phyloP scores from a whole-genome alignment of 2,888 invertebrate genomes.

The Ramazzottius varieornatus region DNA sequence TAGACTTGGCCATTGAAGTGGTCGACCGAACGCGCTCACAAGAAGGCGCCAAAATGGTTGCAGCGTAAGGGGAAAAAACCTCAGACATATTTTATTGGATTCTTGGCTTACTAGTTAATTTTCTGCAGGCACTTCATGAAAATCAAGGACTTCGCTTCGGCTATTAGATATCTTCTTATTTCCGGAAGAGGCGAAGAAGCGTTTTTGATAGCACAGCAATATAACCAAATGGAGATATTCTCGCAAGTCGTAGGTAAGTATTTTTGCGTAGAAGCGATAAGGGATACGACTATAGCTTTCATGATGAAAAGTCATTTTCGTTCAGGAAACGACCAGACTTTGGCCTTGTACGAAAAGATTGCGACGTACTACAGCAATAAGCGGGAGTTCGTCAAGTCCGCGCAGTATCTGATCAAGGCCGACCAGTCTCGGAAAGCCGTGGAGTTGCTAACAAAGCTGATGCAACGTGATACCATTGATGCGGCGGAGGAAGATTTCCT shows the following conservation, averaged over 20 bases:
- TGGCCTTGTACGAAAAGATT: not conserved
- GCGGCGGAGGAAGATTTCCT: not conserved
- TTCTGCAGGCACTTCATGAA: not conserved
- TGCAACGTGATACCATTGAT: not conserved
- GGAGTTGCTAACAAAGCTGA: not conserved
- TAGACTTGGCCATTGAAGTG: not conserved
- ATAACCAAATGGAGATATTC: not conserved
- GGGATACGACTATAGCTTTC: not conserved
- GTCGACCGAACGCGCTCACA: not conserved
- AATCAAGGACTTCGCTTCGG: not conserved
- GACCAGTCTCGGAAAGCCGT: not conserved
- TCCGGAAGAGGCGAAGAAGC: not conserved
- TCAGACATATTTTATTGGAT: not conserved
- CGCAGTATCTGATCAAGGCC: not conserved
- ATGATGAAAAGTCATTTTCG: not conserved
- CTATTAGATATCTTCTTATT: not conserved
- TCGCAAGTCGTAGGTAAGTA: not conserved
- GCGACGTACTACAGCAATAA: not conserved
- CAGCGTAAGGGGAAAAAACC: not conserved
- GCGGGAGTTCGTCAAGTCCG: not conserved
- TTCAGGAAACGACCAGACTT: not conserved
- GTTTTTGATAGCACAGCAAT: not conserved
- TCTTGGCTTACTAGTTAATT: too few relatives aligned
- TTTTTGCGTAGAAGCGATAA: not conserved
- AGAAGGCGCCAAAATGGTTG: slow-evolving; percentile 4